phyloP scores from a whole-genome alignment of 2,797 vertebrate genomes.

The Microctenopoma steveboyesi region DNA sequence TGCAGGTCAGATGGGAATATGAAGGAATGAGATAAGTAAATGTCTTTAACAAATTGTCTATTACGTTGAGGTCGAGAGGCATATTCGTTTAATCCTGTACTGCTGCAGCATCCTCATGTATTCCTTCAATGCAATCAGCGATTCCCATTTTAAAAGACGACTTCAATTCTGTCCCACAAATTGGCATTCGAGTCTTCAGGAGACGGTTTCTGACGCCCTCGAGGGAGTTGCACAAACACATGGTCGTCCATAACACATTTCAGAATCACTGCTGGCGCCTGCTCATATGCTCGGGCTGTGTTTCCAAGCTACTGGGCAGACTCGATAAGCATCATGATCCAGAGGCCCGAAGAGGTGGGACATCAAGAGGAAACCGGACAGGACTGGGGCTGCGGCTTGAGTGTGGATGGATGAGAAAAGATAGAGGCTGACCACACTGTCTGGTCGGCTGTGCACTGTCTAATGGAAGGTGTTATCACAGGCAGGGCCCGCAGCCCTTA shows the following conservation, averaged over 20 bases:
- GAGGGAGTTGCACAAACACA: not conserved
- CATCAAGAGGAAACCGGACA: conserved; percentile 20
- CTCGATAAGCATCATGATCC: conserved; percentile 43
- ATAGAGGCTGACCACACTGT: conserved; percentile 63
- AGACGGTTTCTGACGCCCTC: not conserved
- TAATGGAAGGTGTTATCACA: conserved; percentile 84
- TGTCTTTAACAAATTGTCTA: not conserved
- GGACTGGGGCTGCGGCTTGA: conserved; percentile 22
- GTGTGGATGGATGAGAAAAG: conserved; percentile 26
- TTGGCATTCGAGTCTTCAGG: not conserved
- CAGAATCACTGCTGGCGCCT: not conserved
- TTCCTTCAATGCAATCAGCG: not conserved
- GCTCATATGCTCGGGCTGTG: conserved; percentile 12
- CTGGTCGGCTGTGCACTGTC: conserved; percentile 60
- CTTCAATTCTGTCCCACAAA: not conserved
- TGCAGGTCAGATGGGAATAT: not conserved
- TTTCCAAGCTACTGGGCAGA: conserved; percentile 35
- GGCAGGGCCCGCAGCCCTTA: conserved; percentile 73
- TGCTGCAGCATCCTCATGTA: not conserved
- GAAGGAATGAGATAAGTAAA: conserved; percentile 8
- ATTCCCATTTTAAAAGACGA: conserved; percentile 2
- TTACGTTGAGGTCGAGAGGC: conserved; percentile 1
- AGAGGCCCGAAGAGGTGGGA: conserved; percentile 41
- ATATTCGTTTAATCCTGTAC: conserved; percentile 3
- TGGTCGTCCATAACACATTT: not conserved